Evolutionary conservation across 1,140 invertebrate genomes (phyloP).

Genomic region (Bradynema listronoti): DNA sequence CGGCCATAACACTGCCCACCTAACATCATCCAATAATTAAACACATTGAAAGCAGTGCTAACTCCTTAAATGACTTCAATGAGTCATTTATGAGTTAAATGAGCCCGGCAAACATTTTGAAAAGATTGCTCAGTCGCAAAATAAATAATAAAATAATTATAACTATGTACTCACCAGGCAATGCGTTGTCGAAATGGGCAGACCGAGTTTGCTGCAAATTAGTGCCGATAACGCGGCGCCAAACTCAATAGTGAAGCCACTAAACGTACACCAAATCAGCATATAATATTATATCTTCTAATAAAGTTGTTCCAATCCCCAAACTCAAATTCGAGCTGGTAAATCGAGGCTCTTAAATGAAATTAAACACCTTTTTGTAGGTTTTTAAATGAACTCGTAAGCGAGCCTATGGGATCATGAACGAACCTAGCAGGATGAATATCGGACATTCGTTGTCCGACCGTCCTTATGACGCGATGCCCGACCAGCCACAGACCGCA

Average conservation of each 20-base stretch:
- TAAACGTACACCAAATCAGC: slow-evolving; percentile 13
- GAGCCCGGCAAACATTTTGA: too few species aligned
- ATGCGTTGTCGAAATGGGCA: slow-evolving; percentile 94
- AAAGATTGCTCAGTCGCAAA: too few species aligned
- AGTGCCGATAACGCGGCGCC: slow-evolving; percentile 69
- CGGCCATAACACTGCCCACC: slow-evolving; percentile 44
- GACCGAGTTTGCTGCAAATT: slow-evolving; percentile 82
- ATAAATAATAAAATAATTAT: background rate
- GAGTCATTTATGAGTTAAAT: too few species aligned
- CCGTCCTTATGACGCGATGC: slow-evolving; percentile 84
- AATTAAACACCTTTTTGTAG: too few species aligned
- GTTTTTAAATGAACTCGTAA: too few species aligned
- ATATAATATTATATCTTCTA: too few species aligned
- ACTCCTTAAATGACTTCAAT: background rate
- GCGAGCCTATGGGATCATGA: too few species aligned
- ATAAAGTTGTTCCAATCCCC: too few species aligned
- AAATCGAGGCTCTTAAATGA: too few species aligned
- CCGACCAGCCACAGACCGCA: slow-evolving; percentile 90
- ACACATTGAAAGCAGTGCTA: background rate
- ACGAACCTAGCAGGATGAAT: slow-evolving; percentile 75
- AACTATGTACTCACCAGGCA: slow-evolving; percentile 72
- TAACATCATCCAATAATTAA: too few species aligned
- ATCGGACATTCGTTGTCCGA: slow-evolving; percentile 88
- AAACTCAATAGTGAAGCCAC: slow-evolving; percentile 54
- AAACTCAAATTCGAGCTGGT: background rate